These are phyloP conservation scores for Brachymystax lenok DNA, from an alignment of 2,797 vertebrate genomes.

Conservation along the genomic window DNA sequence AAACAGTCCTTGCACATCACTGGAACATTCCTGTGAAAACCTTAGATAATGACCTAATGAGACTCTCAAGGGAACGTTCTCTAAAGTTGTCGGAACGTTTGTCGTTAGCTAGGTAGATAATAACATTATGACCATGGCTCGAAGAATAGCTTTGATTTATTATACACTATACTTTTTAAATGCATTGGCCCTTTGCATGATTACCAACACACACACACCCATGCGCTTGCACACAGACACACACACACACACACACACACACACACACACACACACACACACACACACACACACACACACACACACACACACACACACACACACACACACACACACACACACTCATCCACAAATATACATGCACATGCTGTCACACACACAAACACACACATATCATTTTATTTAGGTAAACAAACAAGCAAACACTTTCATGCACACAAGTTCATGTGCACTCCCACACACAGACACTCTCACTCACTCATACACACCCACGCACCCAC, in stretches of 20 bases:
- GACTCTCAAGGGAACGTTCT: no score
- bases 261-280: no score
- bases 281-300: no score
- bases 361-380: not conserved
- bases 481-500: not conserved
- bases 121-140: constrained; percentile 26
- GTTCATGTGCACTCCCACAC: constrained; percentile 3
- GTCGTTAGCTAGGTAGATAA: not conserved
- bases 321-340: not conserved
- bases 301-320: not conserved
- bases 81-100: no score
- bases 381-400: no score
- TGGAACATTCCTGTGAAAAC: no score
- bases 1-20: no score
- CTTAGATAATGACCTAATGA: no score
- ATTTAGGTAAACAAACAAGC: no score
- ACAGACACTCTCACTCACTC: not conserved
- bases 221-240: no score
- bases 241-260: no score
- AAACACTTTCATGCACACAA: not conserved
- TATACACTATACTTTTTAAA: constrained; percentile 55
- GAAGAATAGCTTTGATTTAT: constrained; percentile 58
- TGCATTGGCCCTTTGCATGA: constrained; percentile 37
- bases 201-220: constrained; percentile 1
- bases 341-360: not conserved